A percentile compares a stretch with the other conserved stretches of the same genome.
These are phyloP conservation scores for Reticulitermes speratus DNA, from an alignment of 1,140 invertebrate genomes.

Conservation along the genomic window DNA sequence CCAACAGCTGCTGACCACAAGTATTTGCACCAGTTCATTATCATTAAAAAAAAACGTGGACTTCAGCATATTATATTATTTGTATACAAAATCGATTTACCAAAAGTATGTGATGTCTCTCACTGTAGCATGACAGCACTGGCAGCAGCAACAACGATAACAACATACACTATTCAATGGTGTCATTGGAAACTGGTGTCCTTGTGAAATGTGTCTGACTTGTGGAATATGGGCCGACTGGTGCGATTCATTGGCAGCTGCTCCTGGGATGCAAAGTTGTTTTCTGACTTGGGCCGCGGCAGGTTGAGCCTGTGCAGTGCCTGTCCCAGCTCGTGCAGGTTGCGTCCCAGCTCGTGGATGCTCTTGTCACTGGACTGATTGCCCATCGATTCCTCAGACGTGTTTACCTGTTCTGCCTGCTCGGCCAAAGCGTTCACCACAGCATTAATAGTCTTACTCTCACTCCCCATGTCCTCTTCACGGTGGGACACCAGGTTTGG, in stretches of 20 bases:
- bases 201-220: slow-evolving; percentile 72
- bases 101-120: neutral
- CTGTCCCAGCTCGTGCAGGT: slow-evolving; percentile 53
- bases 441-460: slow-evolving; percentile 87
- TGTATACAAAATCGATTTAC: slow-evolving; percentile 14
- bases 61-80: slow-evolving; percentile 15
- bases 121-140: neutral
- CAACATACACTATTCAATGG: slow-evolving; percentile 36
- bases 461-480: slow-evolving; percentile 82
- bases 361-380: slow-evolving; percentile 37
- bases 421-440: slow-evolving; percentile 87
- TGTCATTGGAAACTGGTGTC: slow-evolving; percentile 71
- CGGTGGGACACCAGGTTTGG: slow-evolving; percentile 91
- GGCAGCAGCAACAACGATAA: neutral
- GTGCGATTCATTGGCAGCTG: slow-evolving; percentile 45
- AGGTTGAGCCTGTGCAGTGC: slow-evolving; percentile 62
- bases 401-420: slow-evolving; percentile 78
- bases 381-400: slow-evolving; percentile 70
- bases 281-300: slow-evolving; percentile 79
- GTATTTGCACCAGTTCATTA: neutral
- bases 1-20: neutral
- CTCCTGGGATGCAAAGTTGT: slow-evolving; percentile 72
- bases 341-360: slow-evolving; percentile 42
- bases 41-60: neutral
- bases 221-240: slow-evolving; percentile 64